phyloP scores from a whole-genome alignment of 2,888 invertebrate genomes.

The Charanyca ferruginea region DNA sequence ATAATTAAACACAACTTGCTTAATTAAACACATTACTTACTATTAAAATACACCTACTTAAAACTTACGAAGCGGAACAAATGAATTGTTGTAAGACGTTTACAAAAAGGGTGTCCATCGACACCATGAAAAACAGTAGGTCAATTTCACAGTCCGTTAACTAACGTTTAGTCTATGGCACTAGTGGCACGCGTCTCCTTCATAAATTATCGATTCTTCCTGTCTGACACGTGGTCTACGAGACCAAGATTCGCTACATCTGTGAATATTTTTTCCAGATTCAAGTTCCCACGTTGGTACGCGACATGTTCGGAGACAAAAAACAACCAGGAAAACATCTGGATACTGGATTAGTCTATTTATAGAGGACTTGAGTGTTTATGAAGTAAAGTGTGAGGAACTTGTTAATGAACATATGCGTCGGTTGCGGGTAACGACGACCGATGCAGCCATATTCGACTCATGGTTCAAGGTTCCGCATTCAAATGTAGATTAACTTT shows the following conservation, averaged over 20 bases:
- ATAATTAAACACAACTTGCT: neutral
- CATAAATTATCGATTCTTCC: conserved; percentile 79
- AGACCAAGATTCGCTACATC: conserved; percentile 80
- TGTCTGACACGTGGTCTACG: conserved; percentile 83
- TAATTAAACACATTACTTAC: conserved; percentile 12
- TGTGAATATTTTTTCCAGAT: conserved; percentile 76
- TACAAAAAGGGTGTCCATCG: conserved; percentile 40
- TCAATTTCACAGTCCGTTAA: conserved; percentile 84
- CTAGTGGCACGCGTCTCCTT: conserved; percentile 84
- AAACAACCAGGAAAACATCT: conserved; percentile 85
- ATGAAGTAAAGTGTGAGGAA: conserved; percentile 79
- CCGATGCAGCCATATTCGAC: conserved; percentile 41
- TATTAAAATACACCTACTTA: conserved; percentile 7
- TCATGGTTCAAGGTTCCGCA: conserved; percentile 33
- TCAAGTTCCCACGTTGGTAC: conserved; percentile 85
- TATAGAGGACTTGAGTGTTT: conserved; percentile 78
- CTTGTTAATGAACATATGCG: conserved; percentile 73
- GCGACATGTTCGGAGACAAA: conserved; percentile 81
- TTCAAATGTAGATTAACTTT: conserved; percentile 49
- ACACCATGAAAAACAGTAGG: conserved; percentile 71
- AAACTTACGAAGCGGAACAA: conserved; percentile 52
- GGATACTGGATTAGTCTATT: conserved; percentile 80
- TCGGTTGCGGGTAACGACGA: conserved; percentile 42
- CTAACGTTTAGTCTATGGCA: conserved; percentile 55
- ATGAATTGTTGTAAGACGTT: conserved; percentile 52